Evolutionary conservation across 2,888 invertebrate genomes (phyloP).

Genomic region (Pseudococcus viburni): DNA sequence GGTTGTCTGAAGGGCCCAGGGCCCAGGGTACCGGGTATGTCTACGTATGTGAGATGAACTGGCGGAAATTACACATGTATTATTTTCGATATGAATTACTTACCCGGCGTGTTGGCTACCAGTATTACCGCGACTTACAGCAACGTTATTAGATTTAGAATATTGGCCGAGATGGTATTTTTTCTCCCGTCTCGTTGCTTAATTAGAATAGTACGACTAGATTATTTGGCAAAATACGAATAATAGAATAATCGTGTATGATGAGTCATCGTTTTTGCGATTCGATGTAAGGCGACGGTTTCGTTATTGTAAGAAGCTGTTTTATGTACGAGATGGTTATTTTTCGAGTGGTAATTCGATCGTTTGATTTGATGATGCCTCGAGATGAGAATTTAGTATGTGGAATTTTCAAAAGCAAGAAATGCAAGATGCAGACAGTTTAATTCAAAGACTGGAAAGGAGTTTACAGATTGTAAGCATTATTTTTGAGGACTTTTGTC

Average conservation of each 20-base stretch:
- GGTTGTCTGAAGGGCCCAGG: background rate
- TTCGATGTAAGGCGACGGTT: background rate
- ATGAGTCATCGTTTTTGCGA: background rate
- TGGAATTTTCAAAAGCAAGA: too few species aligned
- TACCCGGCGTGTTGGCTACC: background rate
- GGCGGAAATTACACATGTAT: background rate
- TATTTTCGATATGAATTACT: background rate
- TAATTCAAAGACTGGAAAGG: too few species aligned
- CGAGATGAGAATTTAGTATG: too few species aligned
- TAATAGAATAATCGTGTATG: background rate
- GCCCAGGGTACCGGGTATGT: background rate
- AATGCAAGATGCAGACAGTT: too few species aligned
- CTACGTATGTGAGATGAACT: background rate
- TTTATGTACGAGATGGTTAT: too few species aligned
- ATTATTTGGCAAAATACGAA: conserved; percentile 25
- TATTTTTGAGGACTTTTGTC: too few species aligned
- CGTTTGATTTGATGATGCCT: too few species aligned
- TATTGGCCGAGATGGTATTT: conserved; percentile 1
- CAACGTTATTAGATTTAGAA: background rate
- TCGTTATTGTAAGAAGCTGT: too few species aligned
- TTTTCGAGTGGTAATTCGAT: too few species aligned
- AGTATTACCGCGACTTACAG: background rate
- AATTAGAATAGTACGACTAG: background rate
- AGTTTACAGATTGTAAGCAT: too few species aligned
- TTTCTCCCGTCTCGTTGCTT: background rate